Conservation (phyloP, 2,888 invertebrate species). For the Sepiola atlantica region DNA sequence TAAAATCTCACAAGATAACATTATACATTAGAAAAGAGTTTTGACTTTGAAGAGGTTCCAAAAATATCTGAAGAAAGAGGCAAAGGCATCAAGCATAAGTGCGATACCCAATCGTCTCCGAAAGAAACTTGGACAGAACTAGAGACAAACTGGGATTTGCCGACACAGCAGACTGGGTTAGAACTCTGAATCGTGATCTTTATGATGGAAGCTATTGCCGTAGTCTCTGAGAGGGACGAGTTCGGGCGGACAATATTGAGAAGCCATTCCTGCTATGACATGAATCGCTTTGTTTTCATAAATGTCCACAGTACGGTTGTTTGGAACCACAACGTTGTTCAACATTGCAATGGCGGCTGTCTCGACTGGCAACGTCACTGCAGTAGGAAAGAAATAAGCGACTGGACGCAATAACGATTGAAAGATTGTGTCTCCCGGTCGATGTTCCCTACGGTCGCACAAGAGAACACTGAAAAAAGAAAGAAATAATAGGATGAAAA, state of each 20-base stretch:
- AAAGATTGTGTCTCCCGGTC: constrained; percentile 65
- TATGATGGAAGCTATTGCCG: neutral
- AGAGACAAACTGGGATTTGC: neutral
- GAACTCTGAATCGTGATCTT: neutral
- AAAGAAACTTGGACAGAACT: neutral
- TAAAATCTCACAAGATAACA: too few relatives aligned
- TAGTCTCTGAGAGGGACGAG: neutral
- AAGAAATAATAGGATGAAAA: neutral
- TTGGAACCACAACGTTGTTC: constrained; percentile 62
- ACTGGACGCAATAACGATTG: constrained; percentile 68
- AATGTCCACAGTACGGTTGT: constrained; percentile 58
- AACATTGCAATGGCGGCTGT: constrained; percentile 71
- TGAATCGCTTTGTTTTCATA: constrained; percentile 72
- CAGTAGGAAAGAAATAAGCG: constrained; percentile 68
- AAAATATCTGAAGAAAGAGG: neutral
- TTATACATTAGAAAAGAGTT: too few relatives aligned
- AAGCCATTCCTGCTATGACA: constrained; percentile 59
- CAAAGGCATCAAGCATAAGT: neutral
- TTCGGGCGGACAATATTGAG: neutral
- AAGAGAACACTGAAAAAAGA: constrained; percentile 67
- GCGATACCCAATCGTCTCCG: neutral
- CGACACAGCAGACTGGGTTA: neutral
- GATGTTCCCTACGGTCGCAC: constrained; percentile 67
- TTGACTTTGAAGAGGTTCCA: neutral
- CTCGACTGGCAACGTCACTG: constrained; percentile 68